A percentile compares a stretch with the other conserved stretches of the same genome.
Evolutionary conservation across 2,797 vertebrate species (phyloP).

Genomic region (Tenualosa thibaudeaui): DNA sequence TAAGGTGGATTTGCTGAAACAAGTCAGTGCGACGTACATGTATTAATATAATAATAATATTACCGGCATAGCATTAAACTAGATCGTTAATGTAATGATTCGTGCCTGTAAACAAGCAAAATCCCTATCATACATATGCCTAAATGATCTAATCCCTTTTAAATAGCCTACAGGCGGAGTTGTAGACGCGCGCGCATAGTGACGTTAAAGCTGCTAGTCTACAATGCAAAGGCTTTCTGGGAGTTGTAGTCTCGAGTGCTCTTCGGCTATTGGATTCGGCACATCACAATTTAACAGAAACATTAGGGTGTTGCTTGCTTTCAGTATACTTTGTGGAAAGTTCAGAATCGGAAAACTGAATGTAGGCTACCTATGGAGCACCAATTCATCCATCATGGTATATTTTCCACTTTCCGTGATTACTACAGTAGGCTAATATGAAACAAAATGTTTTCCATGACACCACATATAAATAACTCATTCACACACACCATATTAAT

Average conservation of each 20-base stretch:
- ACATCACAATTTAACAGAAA: too few relatives aligned
- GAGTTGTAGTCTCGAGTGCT: conserved; percentile 40
- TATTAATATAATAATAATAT: background rate
- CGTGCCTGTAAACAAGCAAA: background rate
- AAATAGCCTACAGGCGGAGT: background rate
- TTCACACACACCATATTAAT: background rate
- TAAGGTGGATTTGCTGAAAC: background rate
- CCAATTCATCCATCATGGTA: too few relatives aligned
- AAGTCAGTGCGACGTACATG: background rate
- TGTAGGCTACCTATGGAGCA: too few relatives aligned
- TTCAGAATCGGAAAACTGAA: too few relatives aligned
- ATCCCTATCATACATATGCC: background rate
- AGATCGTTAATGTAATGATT: background rate
- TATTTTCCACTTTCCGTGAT: background rate
- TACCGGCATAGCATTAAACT: background rate
- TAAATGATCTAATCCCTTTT: background rate
- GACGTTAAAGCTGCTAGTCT: conserved; percentile 33
- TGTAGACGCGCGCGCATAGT: background rate
- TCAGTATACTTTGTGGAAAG: too few relatives aligned
- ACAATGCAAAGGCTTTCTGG: conserved; percentile 20
- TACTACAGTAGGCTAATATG: background rate
- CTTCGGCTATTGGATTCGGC: too few relatives aligned
- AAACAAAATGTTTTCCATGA: background rate
- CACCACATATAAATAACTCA: conserved; percentile 7
- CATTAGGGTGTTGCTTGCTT: too few relatives aligned